Percentiles rank a stretch among this genome's conserved stretches.
These are phyloP conservation scores for Corythornis madagascariensis DNA, from an alignment of 2,113 vertebrate species.

Conservation along the genomic window DNA sequence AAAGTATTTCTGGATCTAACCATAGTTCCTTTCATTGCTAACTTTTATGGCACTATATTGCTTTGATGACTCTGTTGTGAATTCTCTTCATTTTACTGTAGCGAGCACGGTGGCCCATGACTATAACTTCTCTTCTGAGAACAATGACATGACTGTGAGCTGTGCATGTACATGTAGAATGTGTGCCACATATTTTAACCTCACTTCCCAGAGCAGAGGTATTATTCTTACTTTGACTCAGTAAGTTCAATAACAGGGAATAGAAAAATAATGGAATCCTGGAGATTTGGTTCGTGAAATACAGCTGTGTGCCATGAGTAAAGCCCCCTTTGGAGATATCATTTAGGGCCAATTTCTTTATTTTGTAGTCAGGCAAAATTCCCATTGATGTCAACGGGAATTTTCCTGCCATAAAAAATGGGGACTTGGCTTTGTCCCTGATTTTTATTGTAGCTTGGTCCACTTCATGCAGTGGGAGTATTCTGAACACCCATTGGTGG, in stretches of 20 bases:
- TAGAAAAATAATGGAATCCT: slow-evolving; percentile 31
- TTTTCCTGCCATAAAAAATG: slow-evolving; percentile 18
- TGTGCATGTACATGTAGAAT: background rate
- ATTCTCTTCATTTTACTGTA: background rate
- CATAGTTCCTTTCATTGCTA: background rate
- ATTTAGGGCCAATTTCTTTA: slow-evolving; percentile 20
- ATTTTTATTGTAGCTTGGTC: background rate
- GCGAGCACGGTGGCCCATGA: background rate
- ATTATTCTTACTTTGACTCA: slow-evolving; percentile 36
- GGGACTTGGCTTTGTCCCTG: background rate
- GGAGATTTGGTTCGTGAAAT: slow-evolving; percentile 38
- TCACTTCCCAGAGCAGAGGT: background rate
- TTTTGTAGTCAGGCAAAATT: slow-evolving; percentile 45
- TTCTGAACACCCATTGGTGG: background rate
- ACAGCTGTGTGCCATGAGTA: background rate
- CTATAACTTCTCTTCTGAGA: background rate
- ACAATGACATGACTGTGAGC: background rate
- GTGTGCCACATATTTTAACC: background rate
- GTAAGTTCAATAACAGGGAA: background rate
- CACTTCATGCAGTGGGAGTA: background rate
- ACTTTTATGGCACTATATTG: background rate
- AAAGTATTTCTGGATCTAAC: background rate
- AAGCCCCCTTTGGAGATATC: slow-evolving; percentile 38
- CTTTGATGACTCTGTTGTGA: background rate
- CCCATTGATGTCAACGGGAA: slow-evolving; percentile 53